phyloP scores from a whole-genome alignment of 2,888 invertebrate genomes.

The Pardosa pseudoannulata region DNA sequence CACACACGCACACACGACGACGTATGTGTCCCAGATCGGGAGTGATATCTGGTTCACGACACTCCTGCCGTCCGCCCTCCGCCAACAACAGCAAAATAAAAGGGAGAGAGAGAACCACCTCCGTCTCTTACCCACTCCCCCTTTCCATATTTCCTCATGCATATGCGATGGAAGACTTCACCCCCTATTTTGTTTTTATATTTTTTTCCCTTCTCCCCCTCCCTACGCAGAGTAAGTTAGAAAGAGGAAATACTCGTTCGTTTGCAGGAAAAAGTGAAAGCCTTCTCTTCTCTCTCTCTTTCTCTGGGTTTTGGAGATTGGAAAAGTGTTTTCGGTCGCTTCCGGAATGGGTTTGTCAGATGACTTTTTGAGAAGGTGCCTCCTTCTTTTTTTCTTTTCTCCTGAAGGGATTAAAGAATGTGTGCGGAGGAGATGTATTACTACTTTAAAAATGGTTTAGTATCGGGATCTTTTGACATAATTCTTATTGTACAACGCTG shows the following conservation, averaged over 20 bases:
- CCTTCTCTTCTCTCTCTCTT: not conserved
- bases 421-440: no score
- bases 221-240: no score
- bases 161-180: constrained; percentile 2
- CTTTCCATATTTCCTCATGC: constrained; percentile 5
- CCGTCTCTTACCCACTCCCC: not conserved
- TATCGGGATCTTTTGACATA: no score
- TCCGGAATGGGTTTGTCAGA: constrained; percentile 17
- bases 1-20: not conserved
- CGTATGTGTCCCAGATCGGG: not conserved
- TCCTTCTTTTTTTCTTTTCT: not conserved
- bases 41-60: constrained; percentile 13
- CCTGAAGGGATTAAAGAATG: no score
- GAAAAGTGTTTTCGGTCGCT: not conserved
- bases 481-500: no score
- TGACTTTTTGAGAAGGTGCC: not conserved
- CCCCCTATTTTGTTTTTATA: not conserved
- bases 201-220: not conserved
- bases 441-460: no score
- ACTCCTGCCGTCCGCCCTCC: not conserved
- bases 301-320: not conserved
- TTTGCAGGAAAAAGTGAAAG: not conserved
- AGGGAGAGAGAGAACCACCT: not conserved
- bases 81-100: not conserved
- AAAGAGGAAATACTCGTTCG: constrained; percentile 3